Percentiles rank a stretch among this genome's conserved stretches.
phyloP scores from a whole-genome alignment of 2,797 vertebrate genomes.

The Sebastes vulpes region DNA sequence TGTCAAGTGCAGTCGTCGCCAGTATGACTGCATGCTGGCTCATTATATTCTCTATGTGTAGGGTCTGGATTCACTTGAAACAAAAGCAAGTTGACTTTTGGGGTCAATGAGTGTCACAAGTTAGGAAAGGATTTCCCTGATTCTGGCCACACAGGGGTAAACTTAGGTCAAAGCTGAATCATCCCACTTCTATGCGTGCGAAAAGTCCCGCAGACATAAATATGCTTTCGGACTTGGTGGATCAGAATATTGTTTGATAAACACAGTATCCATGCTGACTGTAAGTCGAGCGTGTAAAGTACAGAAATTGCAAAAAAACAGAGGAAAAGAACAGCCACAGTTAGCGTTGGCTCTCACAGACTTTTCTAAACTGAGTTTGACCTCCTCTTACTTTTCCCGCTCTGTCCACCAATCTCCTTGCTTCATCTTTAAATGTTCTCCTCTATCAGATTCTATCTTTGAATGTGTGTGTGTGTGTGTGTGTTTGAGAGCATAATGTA shows the following conservation, averaged over 20 bases:
- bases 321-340: slow-evolving; percentile 59
- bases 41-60: slow-evolving; percentile 21
- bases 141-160: slow-evolving; percentile 46
- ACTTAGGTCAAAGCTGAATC: slow-evolving; percentile 61
- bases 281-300: slow-evolving; percentile 60
- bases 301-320: slow-evolving; percentile 44
- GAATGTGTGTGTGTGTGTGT: slow-evolving; percentile 18
- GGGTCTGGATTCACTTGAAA: slow-evolving; percentile 33
- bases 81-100: slow-evolving; percentile 31
- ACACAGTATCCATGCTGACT: slow-evolving; percentile 67
- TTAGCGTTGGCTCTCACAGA: slow-evolving; percentile 57
- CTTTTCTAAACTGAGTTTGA: slow-evolving; percentile 66
- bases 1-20: slow-evolving; percentile 18
- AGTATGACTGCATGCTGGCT: slow-evolving; percentile 18
- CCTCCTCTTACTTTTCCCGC: slow-evolving; percentile 44
- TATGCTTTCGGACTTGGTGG: slow-evolving; percentile 46
- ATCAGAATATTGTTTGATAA: slow-evolving; percentile 70
- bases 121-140: slow-evolving; percentile 32
- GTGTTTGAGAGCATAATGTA: background rate
- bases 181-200: slow-evolving; percentile 46
- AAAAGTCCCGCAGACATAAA: slow-evolving; percentile 63
- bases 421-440: slow-evolving; percentile 44
- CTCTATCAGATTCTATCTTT: slow-evolving; percentile 26
- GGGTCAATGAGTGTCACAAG: slow-evolving; percentile 56
- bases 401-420: slow-evolving; percentile 35